Percentiles rank a stretch among this genome's conserved stretches.
phyloP scores from a whole-genome alignment of 2,888 invertebrate species.

The Leptopilina myrica region DNA sequence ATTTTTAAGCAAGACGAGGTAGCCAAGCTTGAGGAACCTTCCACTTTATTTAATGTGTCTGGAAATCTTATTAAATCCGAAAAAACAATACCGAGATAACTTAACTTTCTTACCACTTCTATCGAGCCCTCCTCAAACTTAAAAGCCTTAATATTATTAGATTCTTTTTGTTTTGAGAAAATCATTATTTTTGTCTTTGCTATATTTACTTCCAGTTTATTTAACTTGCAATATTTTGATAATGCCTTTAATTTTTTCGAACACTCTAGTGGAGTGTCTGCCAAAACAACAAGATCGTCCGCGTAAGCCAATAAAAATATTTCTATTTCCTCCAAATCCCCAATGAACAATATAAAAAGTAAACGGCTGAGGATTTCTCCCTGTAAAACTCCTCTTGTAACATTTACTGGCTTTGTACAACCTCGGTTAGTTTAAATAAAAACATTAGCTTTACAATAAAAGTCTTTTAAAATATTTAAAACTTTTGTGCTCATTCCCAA shows the following conservation, averaged over 20 bases:
- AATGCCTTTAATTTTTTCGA: not conserved
- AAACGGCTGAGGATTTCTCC: not conserved
- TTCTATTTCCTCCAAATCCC: not conserved
- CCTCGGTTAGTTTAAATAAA: not conserved
- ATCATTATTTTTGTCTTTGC: constrained; percentile 3
- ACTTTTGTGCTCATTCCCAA: not conserved
- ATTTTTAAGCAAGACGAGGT: too few species aligned
- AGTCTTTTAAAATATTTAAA: not conserved
- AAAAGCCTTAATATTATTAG: not conserved
- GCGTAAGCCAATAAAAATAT: not conserved
- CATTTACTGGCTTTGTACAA: not conserved
- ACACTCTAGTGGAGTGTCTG: not conserved
- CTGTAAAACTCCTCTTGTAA: not conserved
- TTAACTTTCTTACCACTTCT: not conserved
- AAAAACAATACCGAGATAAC: not conserved
- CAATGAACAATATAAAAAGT: not conserved
- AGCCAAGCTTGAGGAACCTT: not conserved
- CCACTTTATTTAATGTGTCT: not conserved
- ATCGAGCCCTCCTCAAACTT: not conserved
- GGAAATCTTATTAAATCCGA: not conserved
- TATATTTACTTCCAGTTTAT: constrained; percentile 6
- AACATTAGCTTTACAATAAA: not conserved
- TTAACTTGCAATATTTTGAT: constrained; percentile 3
- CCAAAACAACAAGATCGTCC: constrained; percentile 1
- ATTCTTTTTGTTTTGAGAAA: not conserved